phyloP scores from a whole-genome alignment of 1,140 invertebrate genomes.

The Hylyphantes graminicola region DNA sequence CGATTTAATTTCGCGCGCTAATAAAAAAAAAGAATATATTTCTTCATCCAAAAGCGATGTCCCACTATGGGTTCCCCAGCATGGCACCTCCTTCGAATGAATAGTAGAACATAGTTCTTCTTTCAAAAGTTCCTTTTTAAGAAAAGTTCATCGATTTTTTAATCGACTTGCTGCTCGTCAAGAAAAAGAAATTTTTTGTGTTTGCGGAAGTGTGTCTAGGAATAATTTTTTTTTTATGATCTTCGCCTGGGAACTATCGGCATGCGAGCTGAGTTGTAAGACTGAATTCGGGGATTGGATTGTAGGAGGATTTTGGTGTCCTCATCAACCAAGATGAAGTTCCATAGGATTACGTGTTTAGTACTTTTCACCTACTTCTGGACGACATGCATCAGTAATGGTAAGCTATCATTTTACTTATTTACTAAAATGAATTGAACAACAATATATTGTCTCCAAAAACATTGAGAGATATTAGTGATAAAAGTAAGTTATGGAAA shows the following conservation, averaged over 20 bases:
- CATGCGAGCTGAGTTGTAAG: slow-evolving; percentile 9
- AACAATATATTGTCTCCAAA: background rate
- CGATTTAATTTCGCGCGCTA: too few relatives aligned
- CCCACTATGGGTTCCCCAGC: too few relatives aligned
- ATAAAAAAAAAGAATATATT: too few relatives aligned
- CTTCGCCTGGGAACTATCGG: background rate
- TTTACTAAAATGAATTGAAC: background rate
- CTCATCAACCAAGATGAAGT: background rate
- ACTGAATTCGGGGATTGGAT: background rate
- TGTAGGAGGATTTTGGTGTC: background rate
- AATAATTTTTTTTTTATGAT: background rate
- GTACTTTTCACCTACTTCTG: background rate
- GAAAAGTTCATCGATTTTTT: slow-evolving; percentile 34
- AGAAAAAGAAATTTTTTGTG: background rate
- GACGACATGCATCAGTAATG: background rate
- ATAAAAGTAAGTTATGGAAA: too few relatives aligned
- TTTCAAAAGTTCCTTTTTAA: too few relatives aligned
- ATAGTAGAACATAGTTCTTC: too few relatives aligned
- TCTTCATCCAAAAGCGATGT: too few relatives aligned
- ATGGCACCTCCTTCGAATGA: too few relatives aligned
- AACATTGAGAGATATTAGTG: too few relatives aligned
- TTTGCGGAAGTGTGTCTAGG: slow-evolving; percentile 30
- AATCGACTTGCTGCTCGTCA: too few relatives aligned
- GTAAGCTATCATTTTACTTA: slow-evolving; percentile 4
- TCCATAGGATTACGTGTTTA: slow-evolving; percentile 20